A percentile compares a stretch with the other conserved stretches of the same genome.
Conservation (phyloP, 2,797 vertebrate genomes). For the Acanthiza pusilla region DNA sequence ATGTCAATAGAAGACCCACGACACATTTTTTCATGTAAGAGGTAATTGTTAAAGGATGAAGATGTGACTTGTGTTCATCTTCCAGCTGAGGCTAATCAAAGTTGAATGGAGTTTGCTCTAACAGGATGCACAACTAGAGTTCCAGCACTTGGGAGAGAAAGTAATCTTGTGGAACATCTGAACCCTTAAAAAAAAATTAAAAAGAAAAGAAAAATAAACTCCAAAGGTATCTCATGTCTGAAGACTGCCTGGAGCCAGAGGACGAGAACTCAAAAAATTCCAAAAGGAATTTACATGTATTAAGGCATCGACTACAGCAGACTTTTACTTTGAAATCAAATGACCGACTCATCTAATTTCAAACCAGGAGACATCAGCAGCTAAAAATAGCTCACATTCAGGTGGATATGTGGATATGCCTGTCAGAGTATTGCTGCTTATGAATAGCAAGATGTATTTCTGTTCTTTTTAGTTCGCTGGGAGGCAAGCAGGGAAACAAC, state of each 20-base stretch:
- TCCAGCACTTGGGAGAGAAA: neutral
- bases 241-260: neutral
- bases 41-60: neutral
- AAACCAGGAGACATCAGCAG: neutral
- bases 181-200: neutral
- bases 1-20: neutral
- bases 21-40: neutral
- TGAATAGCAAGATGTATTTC: neutral
- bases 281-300: neutral
- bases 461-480: neutral
- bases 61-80: neutral
- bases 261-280: neutral
- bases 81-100: neutral
- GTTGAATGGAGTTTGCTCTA: neutral
- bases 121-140: neutral
- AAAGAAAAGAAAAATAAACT: neutral
- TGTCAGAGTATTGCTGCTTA: neutral
- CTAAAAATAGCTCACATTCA: slow-evolving; percentile 21
- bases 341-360: slow-evolving; percentile 27
- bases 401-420: neutral
- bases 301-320: neutral
- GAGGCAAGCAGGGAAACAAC: neutral
- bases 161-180: neutral
- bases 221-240: neutral
- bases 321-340: slow-evolving; percentile 20